phyloP scores from a whole-genome alignment of 2,113 vertebrate genomes.

The Phrynosoma platyrhinos region DNA sequence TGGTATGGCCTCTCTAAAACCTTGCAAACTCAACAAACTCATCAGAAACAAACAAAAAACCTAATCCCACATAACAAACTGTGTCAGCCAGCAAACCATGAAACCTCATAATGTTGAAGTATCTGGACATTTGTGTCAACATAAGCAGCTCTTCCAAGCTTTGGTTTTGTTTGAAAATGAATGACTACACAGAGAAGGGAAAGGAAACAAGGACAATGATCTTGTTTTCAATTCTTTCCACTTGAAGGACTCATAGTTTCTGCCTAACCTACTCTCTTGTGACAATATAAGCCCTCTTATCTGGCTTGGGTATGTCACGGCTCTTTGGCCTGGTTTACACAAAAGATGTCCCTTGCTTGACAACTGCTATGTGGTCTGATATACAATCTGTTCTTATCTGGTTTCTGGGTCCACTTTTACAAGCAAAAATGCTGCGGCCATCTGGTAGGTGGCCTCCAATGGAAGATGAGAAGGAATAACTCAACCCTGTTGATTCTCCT shows the following conservation, averaged over 20 bases:
- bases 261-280: not conserved
- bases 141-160: not conserved
- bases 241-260: not conserved
- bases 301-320: not conserved
- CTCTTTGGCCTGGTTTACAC: not conserved
- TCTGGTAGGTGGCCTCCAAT: not conserved
- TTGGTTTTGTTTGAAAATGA: conserved; percentile 13
- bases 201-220: not conserved
- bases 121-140: conserved; percentile 1
- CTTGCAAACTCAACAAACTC: not conserved
- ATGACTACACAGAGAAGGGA: not conserved
- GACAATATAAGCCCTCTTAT: not conserved
- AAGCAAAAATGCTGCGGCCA: not conserved
- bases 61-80: not conserved
- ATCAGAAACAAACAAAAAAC: conserved; percentile 8
- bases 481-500: not conserved
- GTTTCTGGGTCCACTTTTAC: not conserved
- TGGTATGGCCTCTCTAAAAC: no score
- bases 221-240: conserved; percentile 9
- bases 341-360: not conserved
- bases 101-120: not conserved
- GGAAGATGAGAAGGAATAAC: not conserved
- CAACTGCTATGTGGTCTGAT: not conserved
- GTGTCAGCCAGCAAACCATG: not conserved
- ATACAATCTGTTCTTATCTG: not conserved